A percentile compares a stretch with the other conserved stretches of the same genome.
phyloP scores from a whole-genome alignment of 2,888 invertebrate species.

The Polydrusus cervinus region DNA sequence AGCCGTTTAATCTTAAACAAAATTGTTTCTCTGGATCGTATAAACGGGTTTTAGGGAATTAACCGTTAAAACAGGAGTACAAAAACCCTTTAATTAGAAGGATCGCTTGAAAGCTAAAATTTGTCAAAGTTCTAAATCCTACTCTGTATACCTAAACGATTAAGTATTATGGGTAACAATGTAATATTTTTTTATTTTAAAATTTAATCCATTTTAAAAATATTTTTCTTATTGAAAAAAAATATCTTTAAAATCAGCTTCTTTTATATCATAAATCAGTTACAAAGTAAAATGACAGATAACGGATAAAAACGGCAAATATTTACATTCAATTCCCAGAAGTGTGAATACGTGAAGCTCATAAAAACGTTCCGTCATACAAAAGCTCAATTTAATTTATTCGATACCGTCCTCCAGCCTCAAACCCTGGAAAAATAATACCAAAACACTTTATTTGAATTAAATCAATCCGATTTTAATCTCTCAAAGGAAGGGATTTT shows the following conservation, averaged over 20 bases:
- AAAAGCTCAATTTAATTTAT: constrained; percentile 9
- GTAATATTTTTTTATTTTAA: not conserved
- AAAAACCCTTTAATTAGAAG: too few species aligned
- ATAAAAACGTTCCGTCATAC: constrained; percentile 17
- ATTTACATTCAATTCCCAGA: constrained; percentile 28
- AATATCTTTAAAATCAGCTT: constrained; percentile 4
- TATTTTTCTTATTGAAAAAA: not conserved
- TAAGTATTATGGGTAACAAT: too few species aligned
- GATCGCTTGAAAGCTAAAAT: too few species aligned
- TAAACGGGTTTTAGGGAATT: too few species aligned
- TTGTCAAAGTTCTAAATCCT: too few species aligned
- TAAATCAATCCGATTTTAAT: not conserved
- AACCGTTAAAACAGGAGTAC: too few species aligned
- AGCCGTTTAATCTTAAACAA: too few species aligned
- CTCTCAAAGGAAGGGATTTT: not conserved
- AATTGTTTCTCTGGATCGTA: too few species aligned
- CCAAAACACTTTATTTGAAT: constrained; percentile 12
- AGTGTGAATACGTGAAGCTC: constrained; percentile 21
- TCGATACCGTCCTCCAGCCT: not conserved
- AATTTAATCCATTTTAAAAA: not conserved
- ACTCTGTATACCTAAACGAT: too few species aligned
- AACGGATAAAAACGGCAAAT: constrained; percentile 30
- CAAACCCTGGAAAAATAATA: constrained; percentile 1
- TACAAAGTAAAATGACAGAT: constrained; percentile 11
- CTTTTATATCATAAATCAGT: constrained; percentile 1